Conservation (phyloP, 2,888 invertebrate genomes). For the Hydrotaea cyrtoneurina region DNA sequence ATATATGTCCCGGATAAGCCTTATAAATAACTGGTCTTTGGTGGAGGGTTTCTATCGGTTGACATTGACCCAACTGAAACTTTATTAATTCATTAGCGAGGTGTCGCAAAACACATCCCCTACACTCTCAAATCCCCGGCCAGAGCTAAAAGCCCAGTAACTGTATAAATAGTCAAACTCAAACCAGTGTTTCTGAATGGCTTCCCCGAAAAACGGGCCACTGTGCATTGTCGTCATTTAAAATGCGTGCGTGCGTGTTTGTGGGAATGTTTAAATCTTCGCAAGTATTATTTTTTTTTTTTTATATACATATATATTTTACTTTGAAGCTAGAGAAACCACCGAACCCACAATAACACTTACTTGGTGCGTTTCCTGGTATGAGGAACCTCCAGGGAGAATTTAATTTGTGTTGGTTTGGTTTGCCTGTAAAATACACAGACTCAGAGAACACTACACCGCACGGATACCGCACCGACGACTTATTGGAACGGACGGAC, state of each 20-base stretch:
- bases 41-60: too few relatives aligned
- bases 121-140: too few relatives aligned
- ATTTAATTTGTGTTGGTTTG: not conserved
- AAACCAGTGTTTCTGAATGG: too few relatives aligned
- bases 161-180: too few relatives aligned
- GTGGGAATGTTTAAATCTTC: not conserved
- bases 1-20: too few relatives aligned
- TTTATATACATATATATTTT: too few relatives aligned
- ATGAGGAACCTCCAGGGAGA: not conserved
- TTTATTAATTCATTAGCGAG: too few relatives aligned
- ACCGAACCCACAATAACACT: not conserved
- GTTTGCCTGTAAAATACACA: not conserved
- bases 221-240: not conserved
- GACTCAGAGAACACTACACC: not conserved
- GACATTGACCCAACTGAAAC: too few relatives aligned
- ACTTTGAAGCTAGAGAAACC: not conserved
- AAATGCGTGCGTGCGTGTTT: not conserved
- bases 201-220: not conserved
- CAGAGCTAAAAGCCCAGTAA: too few relatives aligned
- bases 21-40: too few relatives aligned
- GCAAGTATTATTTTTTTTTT: too few relatives aligned
- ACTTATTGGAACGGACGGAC: not conserved
- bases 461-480: not conserved
- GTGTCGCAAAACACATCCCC: too few relatives aligned
- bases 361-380: not conserved